A percentile compares a stretch with the other conserved stretches of the same genome.
Evolutionary conservation across 2,113 vertebrate genomes (phyloP).

Genomic region (Tinamus guttatus): DNA sequence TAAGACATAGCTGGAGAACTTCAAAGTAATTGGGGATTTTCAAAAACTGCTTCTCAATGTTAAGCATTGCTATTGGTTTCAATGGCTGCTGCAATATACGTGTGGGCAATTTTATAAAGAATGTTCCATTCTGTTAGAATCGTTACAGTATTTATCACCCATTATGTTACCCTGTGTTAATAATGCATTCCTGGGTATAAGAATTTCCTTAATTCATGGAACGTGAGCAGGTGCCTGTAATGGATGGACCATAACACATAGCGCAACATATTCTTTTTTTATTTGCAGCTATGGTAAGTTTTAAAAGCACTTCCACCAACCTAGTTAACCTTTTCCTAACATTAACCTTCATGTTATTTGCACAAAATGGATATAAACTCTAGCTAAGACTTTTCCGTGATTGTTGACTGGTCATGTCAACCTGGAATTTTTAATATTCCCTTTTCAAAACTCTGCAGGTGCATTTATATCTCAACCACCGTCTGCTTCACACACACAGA

Average conservation of each 20-base stretch:
- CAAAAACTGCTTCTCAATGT: not conserved
- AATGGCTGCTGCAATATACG: not conserved
- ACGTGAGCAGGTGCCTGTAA: not conserved
- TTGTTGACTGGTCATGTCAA: not conserved
- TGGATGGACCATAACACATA: rapidly evolving
- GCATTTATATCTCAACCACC: not conserved
- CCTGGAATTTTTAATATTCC: not conserved
- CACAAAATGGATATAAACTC: not conserved
- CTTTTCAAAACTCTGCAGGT: not conserved
- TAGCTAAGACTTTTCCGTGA: not conserved
- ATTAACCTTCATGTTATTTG: not conserved
- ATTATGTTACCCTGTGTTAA: not conserved
- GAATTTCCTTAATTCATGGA: rapidly evolving
- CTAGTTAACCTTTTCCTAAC: not conserved
- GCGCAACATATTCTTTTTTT: not conserved
- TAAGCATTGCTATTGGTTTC: not conserved
- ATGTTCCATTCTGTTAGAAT: not conserved
- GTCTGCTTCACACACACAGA: not conserved
- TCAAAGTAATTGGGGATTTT: not conserved
- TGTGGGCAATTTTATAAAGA: not conserved
- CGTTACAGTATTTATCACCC: not conserved
- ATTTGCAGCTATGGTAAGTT: not conserved
- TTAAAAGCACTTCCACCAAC: not conserved
- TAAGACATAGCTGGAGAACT: not conserved
- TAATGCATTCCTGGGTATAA: not conserved